Evolutionary conservation across 2,797 vertebrate species (phyloP), one percentile per base, ranked within the genome.

Genomic region (Leontocebus nigricollis): DNA sequence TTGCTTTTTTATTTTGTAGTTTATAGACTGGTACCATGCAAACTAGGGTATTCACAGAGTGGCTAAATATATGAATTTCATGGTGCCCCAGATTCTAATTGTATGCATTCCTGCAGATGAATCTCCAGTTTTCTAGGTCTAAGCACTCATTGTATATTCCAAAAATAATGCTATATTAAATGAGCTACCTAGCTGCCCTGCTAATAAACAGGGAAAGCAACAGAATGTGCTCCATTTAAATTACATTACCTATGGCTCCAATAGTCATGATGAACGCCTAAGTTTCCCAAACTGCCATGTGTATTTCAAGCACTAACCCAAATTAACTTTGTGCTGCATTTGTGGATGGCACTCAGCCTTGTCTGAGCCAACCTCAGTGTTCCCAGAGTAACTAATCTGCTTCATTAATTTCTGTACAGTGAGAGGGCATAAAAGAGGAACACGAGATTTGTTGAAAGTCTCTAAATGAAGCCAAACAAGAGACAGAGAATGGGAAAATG

Each of bases 181-280:
- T 46, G 39, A 75, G 52, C 67, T 26, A 26, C 73, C 19, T 52
- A 20, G 36, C 1, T 36, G 39, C 14, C 46, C 57, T 7, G 19
- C 14, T 57, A 36, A 39, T 24, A 57, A 61, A 14, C 22, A 44
- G 11, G 9, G 10, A 2, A n/a, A 61, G 24, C 2, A 4, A 14
- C 70, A 55, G 14, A 27, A 59, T 0, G 20, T 59, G 17, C 44
- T 30, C 26, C 39, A 2, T 57, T 83, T 77, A 26, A 26, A 57
- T 22, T 9, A 8, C 2, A 57, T 67, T 4, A 48, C 33, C 55
- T 14, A 5, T 0, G 55, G 46, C 19, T 76, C 10, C 70, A 10
- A 0, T 2, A 44, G 48, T 22, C 70, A 44, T 20, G 0, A 8
- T 0, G 2, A 30, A 48, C 2, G 11, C 11, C 1, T 11, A 27